These are phyloP conservation scores for Scaptodrosophila latifasciaeformis DNA, from an alignment of 2,888 invertebrate species.

Conservation along the genomic window DNA sequence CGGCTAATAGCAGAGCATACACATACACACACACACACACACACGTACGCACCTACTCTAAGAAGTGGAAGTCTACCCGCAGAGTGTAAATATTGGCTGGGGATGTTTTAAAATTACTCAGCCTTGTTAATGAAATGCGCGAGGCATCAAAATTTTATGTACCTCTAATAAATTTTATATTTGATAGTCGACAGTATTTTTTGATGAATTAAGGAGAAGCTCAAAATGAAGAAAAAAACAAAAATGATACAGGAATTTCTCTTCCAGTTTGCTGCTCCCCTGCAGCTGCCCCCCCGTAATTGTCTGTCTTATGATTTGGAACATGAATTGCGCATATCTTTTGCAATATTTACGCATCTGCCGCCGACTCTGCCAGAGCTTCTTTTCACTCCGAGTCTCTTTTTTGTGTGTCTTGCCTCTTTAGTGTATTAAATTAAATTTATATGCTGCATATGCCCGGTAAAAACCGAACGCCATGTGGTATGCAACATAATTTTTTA, in stretches of 20 bases:
- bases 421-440: constrained; percentile 42
- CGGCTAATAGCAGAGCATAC: constrained; percentile 40
- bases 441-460: constrained; percentile 39
- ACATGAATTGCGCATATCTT: constrained; percentile 39
- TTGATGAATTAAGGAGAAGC: constrained; percentile 45
- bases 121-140: constrained; percentile 33
- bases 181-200: constrained; percentile 26
- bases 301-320: constrained; percentile 1
- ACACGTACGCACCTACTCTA: not conserved
- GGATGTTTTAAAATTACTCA: too few species aligned
- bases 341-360: constrained; percentile 28
- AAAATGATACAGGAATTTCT: too few species aligned
- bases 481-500: constrained; percentile 56
- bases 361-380: not conserved
- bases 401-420: not conserved
- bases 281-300: not conserved
- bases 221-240: not conserved
- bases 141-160: constrained; percentile 21
- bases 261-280: not conserved
- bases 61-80: too few species aligned
- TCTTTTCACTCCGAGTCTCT: not conserved
- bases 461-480: constrained; percentile 41
- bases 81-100: too few species aligned
- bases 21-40: not conserved
- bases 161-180: constrained; percentile 42